Evolutionary conservation across 1,140 invertebrate genomes (phyloP), one percentile per base, ranked within the genome.

Genomic region (Drosophila nikananu): DNA sequence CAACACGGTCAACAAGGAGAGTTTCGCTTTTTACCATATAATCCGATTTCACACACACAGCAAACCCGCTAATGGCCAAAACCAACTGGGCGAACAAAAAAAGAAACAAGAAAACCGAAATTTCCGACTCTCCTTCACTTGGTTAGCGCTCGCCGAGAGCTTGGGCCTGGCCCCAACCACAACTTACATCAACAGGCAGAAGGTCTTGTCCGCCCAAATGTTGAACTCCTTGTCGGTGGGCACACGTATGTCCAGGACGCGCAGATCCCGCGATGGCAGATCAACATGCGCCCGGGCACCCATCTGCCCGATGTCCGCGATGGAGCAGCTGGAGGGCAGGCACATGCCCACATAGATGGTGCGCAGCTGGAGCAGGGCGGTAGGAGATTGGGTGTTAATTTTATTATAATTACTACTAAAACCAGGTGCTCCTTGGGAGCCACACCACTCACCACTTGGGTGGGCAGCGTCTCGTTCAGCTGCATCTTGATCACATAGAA

Each of bases 261-360:
- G 72, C 2, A 94, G 75, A 1, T 86, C 81, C n/a, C 93, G 80
- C 23, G 93, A 93, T 0, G 82, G 70, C 2, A 94, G 89, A 9
- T 93, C 92, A n/a, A 93, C 80, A 3, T 94, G 93, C 1, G 95
- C 94, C 13, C 94, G 92, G 81, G 94, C 93, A 58, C 95, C 94
- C 68, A 97, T 93, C 5, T 93, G 82, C 15, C 92, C 77, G 7
- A 96, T 95, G 64, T 96, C 96, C 12, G 94, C 82, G 17, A 95
- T 94, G 6, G 92, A 93, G 90, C 96, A 97, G 1, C 94, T 94
- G 35, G 94, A 94, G 7, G 97, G 97, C 41, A 97, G 93, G 83
- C 97, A 97, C 3, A 97, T 92, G 0, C 96, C 96, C 15, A 97
- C 91, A 60, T 96, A 95, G 35, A 97, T 93, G 7, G 95, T 93